Percentiles rank a stretch among this genome's conserved stretches.
Conservation (phyloP, 2,797 vertebrate species). For the Sparus aurata region DNA sequence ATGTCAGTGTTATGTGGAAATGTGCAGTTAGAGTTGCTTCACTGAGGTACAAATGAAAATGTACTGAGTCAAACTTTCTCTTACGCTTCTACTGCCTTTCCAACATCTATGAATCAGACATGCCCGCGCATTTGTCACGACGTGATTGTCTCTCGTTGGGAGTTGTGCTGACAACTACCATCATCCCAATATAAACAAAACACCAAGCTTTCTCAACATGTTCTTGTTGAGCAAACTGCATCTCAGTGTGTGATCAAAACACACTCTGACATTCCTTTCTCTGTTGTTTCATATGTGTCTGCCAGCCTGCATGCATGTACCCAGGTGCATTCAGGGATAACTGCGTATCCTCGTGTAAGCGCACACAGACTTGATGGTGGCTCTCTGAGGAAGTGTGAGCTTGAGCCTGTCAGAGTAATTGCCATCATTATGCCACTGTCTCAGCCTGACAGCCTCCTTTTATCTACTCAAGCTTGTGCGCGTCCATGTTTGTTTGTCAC, state of each 20-base stretch:
- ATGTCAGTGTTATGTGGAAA: constrained; percentile 31
- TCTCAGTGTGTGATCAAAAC: constrained; percentile 8
- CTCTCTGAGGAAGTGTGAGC: constrained; percentile 29
- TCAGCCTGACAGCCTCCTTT: constrained; percentile 49
- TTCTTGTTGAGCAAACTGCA: not conserved
- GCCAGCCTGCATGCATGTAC: not conserved
- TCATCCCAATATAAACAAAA: not conserved
- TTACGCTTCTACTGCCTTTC: no score
- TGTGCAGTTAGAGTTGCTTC: not conserved
- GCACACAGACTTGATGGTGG: not conserved
- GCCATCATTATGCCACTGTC: constrained; percentile 52
- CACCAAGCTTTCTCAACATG: not conserved
- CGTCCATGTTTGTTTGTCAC: constrained; percentile 37
- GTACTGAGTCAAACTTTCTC: not conserved
- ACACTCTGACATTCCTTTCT: constrained; percentile 5
- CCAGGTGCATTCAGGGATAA: not conserved
- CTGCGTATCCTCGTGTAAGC: not conserved
- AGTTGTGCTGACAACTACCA: constrained; percentile 26
- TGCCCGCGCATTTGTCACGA: not conserved
- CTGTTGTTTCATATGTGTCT: not conserved
- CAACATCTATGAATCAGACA: not conserved
- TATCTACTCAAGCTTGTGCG: constrained; percentile 40
- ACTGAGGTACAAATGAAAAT: not conserved
- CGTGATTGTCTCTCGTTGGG: not conserved
- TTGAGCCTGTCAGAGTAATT: constrained; percentile 53